Percentiles rank a stretch among this genome's conserved stretches.
phyloP scores from a whole-genome alignment of 2,797 vertebrate genomes.

The Sebastes matsubarae region DNA sequence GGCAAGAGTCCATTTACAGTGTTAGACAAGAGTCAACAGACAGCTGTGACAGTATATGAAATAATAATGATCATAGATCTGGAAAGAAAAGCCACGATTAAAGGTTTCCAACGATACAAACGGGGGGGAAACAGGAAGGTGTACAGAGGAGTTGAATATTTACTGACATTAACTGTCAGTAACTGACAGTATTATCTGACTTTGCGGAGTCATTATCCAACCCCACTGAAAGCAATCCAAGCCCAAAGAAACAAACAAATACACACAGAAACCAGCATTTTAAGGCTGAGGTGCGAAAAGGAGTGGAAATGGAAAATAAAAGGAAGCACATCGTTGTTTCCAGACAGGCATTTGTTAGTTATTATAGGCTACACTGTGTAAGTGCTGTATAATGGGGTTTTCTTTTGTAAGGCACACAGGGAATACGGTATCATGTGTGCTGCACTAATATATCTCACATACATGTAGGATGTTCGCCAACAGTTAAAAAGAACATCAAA shows the following conservation, averaged over 20 bases:
- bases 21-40: constrained; percentile 14
- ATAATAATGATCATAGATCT: neutral
- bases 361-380: constrained; percentile 36
- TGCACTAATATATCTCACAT: constrained; percentile 3
- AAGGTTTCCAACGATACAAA: neutral
- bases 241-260: neutral
- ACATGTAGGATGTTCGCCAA: neutral
- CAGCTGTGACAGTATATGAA: constrained; percentile 11
- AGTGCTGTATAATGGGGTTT: neutral
- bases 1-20: constrained; percentile 24
- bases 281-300: constrained; percentile 24
- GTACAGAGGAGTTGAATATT: neutral
- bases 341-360: constrained; percentile 23
- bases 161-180: too few relatives aligned
- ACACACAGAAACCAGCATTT: constrained; percentile 20
- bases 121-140: neutral
- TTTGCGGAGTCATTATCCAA: constrained; percentile 10
- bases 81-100: neutral
- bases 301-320: neutral
- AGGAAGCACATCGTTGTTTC: constrained; percentile 4
- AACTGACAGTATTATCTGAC: neutral
- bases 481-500: neutral
- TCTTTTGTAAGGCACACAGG: constrained; percentile 59
- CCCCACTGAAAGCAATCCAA: constrained; percentile 6
- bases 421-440: constrained; percentile 40